Evolutionary conservation across 1,140 invertebrate genomes (phyloP).

Genomic region (Drosophila subpulchrella): DNA sequence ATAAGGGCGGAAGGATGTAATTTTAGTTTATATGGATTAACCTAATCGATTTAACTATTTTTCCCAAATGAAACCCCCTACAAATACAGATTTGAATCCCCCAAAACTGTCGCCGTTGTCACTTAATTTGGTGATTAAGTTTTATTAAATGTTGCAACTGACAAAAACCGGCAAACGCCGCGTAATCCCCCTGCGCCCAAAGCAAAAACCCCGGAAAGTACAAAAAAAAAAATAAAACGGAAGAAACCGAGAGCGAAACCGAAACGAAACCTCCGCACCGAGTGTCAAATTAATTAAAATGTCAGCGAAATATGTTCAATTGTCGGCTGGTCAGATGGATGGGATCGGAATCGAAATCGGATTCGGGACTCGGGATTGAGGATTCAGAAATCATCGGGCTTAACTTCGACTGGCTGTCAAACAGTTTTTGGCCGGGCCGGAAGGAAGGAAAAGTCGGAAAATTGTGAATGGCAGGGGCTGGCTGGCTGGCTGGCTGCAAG

Average conservation of each 20-base stretch:
- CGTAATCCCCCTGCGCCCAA: conserved; percentile 48
- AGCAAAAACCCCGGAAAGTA: conserved; percentile 6
- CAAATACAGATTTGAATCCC: background rate
- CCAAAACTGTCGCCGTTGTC: conserved; percentile 8
- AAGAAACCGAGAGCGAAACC: conserved; percentile 28
- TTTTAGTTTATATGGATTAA: background rate
- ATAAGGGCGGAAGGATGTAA: too few species aligned
- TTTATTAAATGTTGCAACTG: conserved; percentile 67
- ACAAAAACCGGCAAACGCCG: conserved; percentile 42
- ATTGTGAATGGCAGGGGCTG: conserved; percentile 1
- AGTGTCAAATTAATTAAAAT: conserved; percentile 84
- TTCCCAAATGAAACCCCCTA: background rate
- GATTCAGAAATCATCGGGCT: background rate
- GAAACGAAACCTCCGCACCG: conserved; percentile 44
- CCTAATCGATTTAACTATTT: background rate
- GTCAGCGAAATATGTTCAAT: conserved; percentile 84
- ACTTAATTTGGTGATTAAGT: conserved; percentile 61
- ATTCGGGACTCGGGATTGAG: conserved; percentile 3
- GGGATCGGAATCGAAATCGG: conserved; percentile 33
- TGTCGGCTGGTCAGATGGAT: conserved; percentile 62
- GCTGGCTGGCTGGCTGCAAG: background rate
- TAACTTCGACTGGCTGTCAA: conserved; percentile 56
- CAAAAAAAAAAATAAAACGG: conserved; percentile 4
- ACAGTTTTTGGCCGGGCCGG: conserved; percentile 64
- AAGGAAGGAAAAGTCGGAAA: conserved; percentile 30